Evolutionary conservation across 2,797 vertebrate species (phyloP).

Genomic region (Ptychobarbus kaznakovi): DNA sequence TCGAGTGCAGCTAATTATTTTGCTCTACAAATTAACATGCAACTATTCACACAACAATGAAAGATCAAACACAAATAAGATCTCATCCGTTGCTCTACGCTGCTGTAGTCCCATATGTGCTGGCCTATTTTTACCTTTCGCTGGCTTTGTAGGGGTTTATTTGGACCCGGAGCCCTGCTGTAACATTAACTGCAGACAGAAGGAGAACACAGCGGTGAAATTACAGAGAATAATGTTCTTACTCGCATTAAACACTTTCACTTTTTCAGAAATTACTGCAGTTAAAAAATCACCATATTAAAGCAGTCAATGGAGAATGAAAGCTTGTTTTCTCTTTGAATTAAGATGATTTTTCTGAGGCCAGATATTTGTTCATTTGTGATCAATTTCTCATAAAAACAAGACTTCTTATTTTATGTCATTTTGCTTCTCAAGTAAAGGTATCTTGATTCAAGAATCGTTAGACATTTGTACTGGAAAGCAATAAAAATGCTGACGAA

Average conservation of each 20-base stretch:
- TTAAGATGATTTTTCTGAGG: no score
- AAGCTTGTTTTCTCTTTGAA: neutral
- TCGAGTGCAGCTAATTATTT: conserved; percentile 1
- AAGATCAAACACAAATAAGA: neutral
- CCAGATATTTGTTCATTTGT: neutral
- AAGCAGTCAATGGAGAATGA: neutral
- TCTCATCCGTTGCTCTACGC: neutral
- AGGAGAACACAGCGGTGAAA: neutral
- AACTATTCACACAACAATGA: neutral
- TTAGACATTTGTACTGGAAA: neutral
- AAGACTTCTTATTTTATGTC: neutral
- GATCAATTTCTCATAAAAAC: neutral
- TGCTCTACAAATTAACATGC: conserved; percentile 14
- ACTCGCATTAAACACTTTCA: neutral
- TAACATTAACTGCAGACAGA: neutral
- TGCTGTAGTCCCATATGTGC: conserved; percentile 65
- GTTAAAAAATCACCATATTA: neutral
- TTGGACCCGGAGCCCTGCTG: conserved; percentile 63
- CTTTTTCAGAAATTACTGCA: neutral
- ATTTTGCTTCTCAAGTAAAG: neutral
- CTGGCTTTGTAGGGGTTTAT: conserved; percentile 68
- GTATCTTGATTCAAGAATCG: neutral
- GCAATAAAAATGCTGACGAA: neutral
- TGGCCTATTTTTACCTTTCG: conserved; percentile 70
- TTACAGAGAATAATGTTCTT: neutral